Evolutionary conservation across 2,113 vertebrate genomes (phyloP).

Genomic region (Blennius ocellaris): DNA sequence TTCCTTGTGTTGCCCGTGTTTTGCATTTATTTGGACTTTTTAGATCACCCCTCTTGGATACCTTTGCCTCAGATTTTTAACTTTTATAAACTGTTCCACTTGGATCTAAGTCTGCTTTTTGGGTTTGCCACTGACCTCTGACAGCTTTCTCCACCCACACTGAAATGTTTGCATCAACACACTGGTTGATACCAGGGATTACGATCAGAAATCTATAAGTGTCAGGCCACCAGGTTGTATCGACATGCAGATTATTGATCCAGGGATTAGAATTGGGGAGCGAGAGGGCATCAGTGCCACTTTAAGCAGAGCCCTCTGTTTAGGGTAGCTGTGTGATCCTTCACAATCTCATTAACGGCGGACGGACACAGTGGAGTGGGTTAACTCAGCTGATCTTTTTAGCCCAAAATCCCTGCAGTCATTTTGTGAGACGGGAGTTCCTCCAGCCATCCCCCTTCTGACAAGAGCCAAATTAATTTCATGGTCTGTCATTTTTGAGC

Average conservation of each 20-base stretch:
- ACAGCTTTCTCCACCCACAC: background rate
- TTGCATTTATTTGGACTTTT: no score
- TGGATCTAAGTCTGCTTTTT: no score
- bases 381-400: constrained; percentile 41
- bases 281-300: constrained; percentile 7
- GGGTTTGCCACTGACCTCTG: no score
- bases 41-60: no score
- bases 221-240: constrained; percentile 25
- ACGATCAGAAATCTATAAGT: constrained; percentile 46
- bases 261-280: constrained; percentile 41
- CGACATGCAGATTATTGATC: constrained; percentile 60
- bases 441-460: background rate
- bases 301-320: constrained; percentile 29
- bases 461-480: background rate
- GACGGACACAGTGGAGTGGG: constrained; percentile 31
- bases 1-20: no score
- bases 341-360: constrained; percentile 37
- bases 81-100: no score
- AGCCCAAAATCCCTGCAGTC: constrained; percentile 16
- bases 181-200: constrained; percentile 35
- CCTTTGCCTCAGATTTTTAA: no score
- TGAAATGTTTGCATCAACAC: constrained; percentile 11
- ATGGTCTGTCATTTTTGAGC: background rate
- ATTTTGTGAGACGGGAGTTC: constrained; percentile 10
- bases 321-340: constrained; percentile 34